A percentile compares a stretch with the other conserved stretches of the same genome.
Evolutionary conservation across 2,888 invertebrate genomes (phyloP).

Genomic region (Xestobium rufovillosum): DNA sequence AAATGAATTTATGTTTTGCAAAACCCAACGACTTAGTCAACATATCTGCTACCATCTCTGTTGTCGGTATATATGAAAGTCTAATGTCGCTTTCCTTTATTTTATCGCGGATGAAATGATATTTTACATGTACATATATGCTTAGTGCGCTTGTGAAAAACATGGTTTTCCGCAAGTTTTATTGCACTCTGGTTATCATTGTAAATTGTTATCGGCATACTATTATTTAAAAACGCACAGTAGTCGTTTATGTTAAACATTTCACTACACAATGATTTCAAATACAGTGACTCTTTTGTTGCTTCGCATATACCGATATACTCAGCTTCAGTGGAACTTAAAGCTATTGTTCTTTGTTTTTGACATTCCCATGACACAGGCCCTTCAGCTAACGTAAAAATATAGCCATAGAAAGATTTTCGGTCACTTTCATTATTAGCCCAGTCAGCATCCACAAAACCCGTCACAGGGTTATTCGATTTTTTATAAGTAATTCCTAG

Average conservation of each 20-base stretch:
- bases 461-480: slow-evolving; percentile 6
- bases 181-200: slow-evolving; percentile 8
- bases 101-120: background rate
- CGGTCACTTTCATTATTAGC: slow-evolving; percentile 7
- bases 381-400: slow-evolving; percentile 6
- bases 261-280: slow-evolving; percentile 7
- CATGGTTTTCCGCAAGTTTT: background rate
- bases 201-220: background rate
- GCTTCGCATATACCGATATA: slow-evolving; percentile 6
- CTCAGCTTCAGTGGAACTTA: slow-evolving; percentile 2
- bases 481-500: slow-evolving; percentile 8
- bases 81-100: background rate
- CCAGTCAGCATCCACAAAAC: slow-evolving; percentile 4
- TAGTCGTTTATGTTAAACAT: background rate
- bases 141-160: background rate
- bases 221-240: background rate
- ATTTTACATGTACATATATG: slow-evolving; percentile 2
- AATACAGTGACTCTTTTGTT: slow-evolving; percentile 6
- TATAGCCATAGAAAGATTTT: slow-evolving; percentile 7
- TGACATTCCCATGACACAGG: slow-evolving; percentile 6
- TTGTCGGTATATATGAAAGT: background rate
- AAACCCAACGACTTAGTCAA: background rate
- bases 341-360: slow-evolving; percentile 4
- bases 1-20: slow-evolving; percentile 1
- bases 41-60: slow-evolving; percentile 1